A percentile compares a stretch with the other conserved stretches of the same genome.
Conservation (phyloP, 2,888 invertebrate species). For the Eristalinus sepulchralis region DNA sequence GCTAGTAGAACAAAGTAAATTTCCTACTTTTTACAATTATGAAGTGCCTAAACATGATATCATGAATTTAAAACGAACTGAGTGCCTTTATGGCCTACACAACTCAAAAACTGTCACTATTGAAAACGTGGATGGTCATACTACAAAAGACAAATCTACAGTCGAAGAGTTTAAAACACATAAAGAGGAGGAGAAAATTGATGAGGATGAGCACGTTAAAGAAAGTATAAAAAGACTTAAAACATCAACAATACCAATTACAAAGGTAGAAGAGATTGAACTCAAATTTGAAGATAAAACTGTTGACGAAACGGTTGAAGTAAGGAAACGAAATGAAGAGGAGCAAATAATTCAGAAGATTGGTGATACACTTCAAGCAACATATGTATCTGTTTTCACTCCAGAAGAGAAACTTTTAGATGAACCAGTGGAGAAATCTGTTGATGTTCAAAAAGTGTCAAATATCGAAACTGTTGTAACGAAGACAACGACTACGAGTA, state of each 20-base stretch:
- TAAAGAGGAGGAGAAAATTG: constrained; percentile 70
- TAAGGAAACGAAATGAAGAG: no score
- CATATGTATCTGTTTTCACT: no score
- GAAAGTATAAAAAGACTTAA: constrained; percentile 60
- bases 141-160: constrained; percentile 72
- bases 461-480: constrained; percentile 45
- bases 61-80: constrained; percentile 32
- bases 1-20: background rate
- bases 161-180: constrained; percentile 21
- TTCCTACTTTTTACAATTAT: constrained; percentile 49
- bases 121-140: background rate
- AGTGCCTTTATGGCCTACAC: constrained; percentile 5
- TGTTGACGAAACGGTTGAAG: no score
- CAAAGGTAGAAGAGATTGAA: background rate
- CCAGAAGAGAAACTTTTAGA: background rate
- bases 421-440: background rate
- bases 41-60: constrained; percentile 60
- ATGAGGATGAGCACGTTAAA: constrained; percentile 65
- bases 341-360: no score
- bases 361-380: background rate
- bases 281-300: no score
- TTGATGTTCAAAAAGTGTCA: constrained; percentile 62
- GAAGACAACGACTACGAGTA: background rate
- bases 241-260: background rate
- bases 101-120: background rate